Percentiles rank a stretch among this genome's conserved stretches.
Evolutionary conservation across 2,888 invertebrate genomes (phyloP).

Genomic region (Anaspis maculata): DNA sequence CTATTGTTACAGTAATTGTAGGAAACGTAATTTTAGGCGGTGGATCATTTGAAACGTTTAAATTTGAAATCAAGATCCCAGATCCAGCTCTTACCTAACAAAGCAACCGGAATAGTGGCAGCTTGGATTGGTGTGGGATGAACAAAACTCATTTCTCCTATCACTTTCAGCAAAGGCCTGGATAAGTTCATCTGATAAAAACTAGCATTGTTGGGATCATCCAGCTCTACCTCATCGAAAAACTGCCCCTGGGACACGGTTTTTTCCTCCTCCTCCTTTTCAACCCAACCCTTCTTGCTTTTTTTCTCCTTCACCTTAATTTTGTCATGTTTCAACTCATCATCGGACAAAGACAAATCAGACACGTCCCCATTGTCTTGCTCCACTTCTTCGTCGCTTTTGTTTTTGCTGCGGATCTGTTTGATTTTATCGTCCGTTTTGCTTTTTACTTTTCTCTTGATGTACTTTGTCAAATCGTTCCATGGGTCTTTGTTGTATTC

Average conservation of each 20-base stretch:
- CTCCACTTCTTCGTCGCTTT: conserved; percentile 41
- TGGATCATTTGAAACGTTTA: too few species aligned
- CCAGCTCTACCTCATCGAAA: conserved; percentile 62
- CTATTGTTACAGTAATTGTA: too few species aligned
- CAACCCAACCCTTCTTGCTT: too few species aligned
- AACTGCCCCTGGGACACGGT: conserved; percentile 42
- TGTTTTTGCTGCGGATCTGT: conserved; percentile 44
- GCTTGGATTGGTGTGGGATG: conserved; percentile 97
- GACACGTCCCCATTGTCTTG: conserved; percentile 48
- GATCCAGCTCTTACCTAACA: conserved; percentile 53
- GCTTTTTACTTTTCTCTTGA: conserved; percentile 60
- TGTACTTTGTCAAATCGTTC: conserved; percentile 32
- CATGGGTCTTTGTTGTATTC: conserved; percentile 67
- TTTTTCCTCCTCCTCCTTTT: conserved; percentile 36
- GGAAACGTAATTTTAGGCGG: too few species aligned
- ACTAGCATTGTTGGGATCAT: conserved; percentile 54
- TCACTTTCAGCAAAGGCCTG: conserved; percentile 84
- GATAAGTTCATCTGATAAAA: conserved; percentile 97
- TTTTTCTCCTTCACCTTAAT: conserved; percentile 50
- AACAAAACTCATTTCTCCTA: conserved; percentile 78
- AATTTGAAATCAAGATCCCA: too few species aligned
- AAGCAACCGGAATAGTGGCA: conserved; percentile 87
- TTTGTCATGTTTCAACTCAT: conserved; percentile 66
- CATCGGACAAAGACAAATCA: conserved; percentile 64
- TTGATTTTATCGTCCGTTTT: conserved; percentile 81